Evolutionary conservation across 2,888 invertebrate genomes (phyloP).

Genomic region (Scaptomyza reducta): DNA sequence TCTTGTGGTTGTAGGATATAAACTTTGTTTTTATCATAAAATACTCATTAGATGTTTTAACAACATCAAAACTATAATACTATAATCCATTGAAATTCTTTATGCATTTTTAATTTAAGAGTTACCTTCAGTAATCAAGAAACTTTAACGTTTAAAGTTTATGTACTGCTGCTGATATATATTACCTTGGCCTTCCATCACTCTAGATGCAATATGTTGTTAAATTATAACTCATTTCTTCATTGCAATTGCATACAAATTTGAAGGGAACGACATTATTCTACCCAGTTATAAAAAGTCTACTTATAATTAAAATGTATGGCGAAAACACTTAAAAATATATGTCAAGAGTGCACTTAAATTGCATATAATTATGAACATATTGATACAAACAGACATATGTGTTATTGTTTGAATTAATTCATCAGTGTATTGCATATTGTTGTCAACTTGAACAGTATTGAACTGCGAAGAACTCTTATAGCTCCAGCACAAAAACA

Average conservation of each 20-base stretch:
- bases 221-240: neutral
- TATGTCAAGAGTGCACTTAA: constrained; percentile 9
- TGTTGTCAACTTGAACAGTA: constrained; percentile 15
- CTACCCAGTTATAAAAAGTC: neutral
- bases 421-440: constrained; percentile 1
- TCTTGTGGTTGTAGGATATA: no score
- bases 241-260: neutral
- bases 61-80: no score
- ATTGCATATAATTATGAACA: constrained; percentile 8
- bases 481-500: constrained; percentile 31
- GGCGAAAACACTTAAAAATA: constrained; percentile 1
- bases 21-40: no score
- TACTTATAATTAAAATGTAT: neutral
- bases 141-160: no score
- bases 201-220: no score
- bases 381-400: neutral
- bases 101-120: no score
- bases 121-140: no score
- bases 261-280: neutral
- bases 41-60: no score
- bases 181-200: no score
- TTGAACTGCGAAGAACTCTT: neutral
- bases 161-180: no score
- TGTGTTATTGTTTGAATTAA: constrained; percentile 6
- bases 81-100: no score